Evolutionary conservation across 1,140 invertebrate species (phyloP), one percentile per base, ranked within the genome.

Genomic region (Eriosoma lanigerum): DNA sequence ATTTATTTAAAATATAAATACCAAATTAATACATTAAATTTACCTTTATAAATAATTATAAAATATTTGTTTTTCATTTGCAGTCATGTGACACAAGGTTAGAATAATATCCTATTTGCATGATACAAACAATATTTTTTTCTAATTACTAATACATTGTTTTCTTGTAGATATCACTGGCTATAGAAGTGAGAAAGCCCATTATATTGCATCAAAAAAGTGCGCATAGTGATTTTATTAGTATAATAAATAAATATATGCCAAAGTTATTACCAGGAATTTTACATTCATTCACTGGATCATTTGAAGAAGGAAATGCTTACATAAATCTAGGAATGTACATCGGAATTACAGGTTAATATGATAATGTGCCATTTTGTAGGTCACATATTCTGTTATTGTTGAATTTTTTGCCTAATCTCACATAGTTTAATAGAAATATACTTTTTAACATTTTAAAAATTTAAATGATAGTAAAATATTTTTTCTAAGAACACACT

Each of bases 261-360:
- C 89, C 88, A 83, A 87, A 88, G 75, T 86, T 96, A 82, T 93
- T 94, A 26, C 89, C 93, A 19, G 89, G 94, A 72, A 90, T 98
- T n/a, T 90, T 98, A 75, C 95, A 97, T 87, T 96, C 95, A 82
- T 98, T 97, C 86, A 95, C 94, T 80, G 96, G 96, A n/a, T 93
- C 91, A 19, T 89, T 89, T 17, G 91, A 93, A 78, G 92, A 97
- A 86, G 95, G 94, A 0, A 87, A 93, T 82, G 89, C 90, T 82
- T 97, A 97, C 86, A 87, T 98, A n/a, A 89, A 95, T 82, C 89
- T 93, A 83, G 95, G 94, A 8, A 94, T 92, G 86, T 96, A 97
- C 85, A 88, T 96, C 82, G 93, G 94, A 75, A 88, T 96, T 80
- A 95, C 94, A 82, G 93, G 92, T 62, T 4, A 3, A 38, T 8